Conservation (phyloP, 2,797 vertebrate genomes). For the Hafferia zeledoni region DNA sequence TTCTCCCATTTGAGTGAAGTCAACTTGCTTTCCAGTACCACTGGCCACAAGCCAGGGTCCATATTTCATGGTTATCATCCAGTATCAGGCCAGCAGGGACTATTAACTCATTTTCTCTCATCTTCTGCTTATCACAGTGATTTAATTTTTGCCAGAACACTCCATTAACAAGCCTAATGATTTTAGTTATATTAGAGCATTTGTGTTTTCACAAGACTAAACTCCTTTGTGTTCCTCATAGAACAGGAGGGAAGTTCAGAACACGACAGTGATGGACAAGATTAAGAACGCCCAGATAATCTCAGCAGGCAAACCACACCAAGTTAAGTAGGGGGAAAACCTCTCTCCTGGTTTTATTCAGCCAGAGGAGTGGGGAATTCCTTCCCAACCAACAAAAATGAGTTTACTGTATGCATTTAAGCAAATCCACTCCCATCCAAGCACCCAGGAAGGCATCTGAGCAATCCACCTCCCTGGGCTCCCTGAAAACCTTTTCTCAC, state of each 20-base stretch:
- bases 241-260: not conserved
- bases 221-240: not conserved
- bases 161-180: not conserved
- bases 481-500: not conserved
- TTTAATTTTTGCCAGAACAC: constrained; percentile 16
- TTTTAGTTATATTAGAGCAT: not conserved
- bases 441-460: not conserved
- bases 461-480: not conserved
- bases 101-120: not conserved
- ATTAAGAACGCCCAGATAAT: not conserved
- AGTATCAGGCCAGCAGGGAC: not conserved
- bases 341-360: not conserved
- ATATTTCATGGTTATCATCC: not conserved
- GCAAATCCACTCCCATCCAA: not conserved
- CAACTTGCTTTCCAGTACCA: not conserved
- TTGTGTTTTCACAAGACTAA: not conserved
- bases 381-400: not conserved
- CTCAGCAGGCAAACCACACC: not conserved
- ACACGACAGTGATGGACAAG: rapidly evolving
- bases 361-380: not conserved
- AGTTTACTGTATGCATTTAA: not conserved
- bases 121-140: not conserved
- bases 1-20: not conserved
- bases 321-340: not conserved
- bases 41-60: not conserved